Base-by-base conservation (phyloP, 2,113 vertebrate species). In the Brienomyrus brachyistius region DNA sequence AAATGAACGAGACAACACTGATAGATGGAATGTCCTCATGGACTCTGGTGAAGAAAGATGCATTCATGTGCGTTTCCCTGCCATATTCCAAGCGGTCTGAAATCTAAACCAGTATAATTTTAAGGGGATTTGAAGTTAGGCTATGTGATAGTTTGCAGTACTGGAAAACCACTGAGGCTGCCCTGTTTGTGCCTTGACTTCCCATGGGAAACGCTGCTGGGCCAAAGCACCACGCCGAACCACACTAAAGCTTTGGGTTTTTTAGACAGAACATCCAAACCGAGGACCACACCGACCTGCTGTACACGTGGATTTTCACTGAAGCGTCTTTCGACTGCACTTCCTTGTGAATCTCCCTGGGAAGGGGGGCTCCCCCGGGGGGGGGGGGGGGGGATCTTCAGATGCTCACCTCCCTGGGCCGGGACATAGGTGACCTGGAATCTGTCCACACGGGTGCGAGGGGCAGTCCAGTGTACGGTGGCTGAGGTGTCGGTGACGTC, bases 401-500 rank as follows among this genome's bases (percentile, higher is more conserved):
- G 9, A 84, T 17, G 93, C 95, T 95, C 91, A 99, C 98, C 98
- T 96, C 98, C 98, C 4, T 96, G 92, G 43, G 95, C 35, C 0
- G 98, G 97, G 10, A 97, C 92, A 0, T 97, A 99, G 40, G 95
- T 96, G 90, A 99, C 93, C 21, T 95, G 93, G 95, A 97, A 98
- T 91, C 88, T 97, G 88, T 98, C 97, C 91, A 98, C 97, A 0
- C 94, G 96, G 43, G 94, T 93, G 19, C 93, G 94, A 0, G 97
- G 97, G 0, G 95, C 92, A 0, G 91, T 94, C 98, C 98, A 99
- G 94, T 96, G 97, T 90, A 98, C 97, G 0, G 96, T 96, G 89
- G 97, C 96, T 0, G 97, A 95, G 0, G 97, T 97, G 93, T 99
- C 98, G 0, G 97, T 99, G 92, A 99, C 96, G 86, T 99, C 97